phyloP scores from a whole-genome alignment of 2,888 invertebrate genomes.

The Parnassius mnemosyne region DNA sequence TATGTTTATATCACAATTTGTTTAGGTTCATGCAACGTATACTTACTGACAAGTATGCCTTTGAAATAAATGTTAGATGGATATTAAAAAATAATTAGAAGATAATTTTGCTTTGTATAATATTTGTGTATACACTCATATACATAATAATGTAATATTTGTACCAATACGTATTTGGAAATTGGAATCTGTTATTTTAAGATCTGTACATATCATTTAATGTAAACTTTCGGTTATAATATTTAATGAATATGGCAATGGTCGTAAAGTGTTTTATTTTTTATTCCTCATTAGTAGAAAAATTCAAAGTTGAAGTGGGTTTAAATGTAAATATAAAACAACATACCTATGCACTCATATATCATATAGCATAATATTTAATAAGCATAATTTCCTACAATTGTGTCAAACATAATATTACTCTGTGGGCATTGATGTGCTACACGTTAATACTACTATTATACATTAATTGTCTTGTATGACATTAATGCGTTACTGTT shows the following conservation, averaged over 20 bases:
- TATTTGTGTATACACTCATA: conserved; percentile 15
- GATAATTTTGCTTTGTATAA: conserved; percentile 21
- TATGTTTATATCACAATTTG: conserved; percentile 8
- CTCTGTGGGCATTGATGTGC: too few species aligned
- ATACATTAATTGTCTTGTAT: too few species aligned
- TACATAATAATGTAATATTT: not conserved
- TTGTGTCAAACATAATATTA: too few species aligned
- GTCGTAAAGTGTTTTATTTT: not conserved
- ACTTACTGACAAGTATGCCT: conserved; percentile 19
- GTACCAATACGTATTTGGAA: conserved; percentile 15
- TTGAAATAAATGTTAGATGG: conserved; percentile 9
- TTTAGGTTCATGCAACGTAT: conserved; percentile 3
- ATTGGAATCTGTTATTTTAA: conserved; percentile 11
- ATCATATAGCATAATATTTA: too few species aligned
- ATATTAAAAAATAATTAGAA: conserved; percentile 2
- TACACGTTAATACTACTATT: too few species aligned
- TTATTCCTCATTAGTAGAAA: too few species aligned
- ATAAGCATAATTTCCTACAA: too few species aligned
- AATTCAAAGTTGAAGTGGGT: too few species aligned
- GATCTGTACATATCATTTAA: conserved; percentile 25
- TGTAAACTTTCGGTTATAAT: conserved; percentile 26
- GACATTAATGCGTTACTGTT: too few species aligned
- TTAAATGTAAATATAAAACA: too few species aligned
- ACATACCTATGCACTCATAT: too few species aligned
- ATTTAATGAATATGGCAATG: conserved; percentile 23